Evolutionary conservation across 2,888 invertebrate species (phyloP).

Genomic region (Pasiphila rectangulata): DNA sequence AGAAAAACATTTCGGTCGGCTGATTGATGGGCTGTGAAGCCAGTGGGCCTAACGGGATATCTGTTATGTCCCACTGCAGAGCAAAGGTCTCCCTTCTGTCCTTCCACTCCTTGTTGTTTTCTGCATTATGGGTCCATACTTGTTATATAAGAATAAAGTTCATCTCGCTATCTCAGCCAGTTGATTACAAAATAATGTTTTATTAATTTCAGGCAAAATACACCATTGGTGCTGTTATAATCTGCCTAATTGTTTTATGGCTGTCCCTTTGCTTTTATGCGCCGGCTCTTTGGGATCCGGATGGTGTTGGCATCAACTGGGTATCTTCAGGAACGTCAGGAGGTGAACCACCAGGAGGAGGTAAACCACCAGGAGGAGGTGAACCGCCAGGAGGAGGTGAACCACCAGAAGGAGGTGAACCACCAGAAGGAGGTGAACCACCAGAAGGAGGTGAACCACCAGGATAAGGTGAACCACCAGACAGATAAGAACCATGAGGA

Average conservation of each 20-base stretch:
- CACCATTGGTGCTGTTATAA: constrained; percentile 37
- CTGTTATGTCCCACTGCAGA: no score
- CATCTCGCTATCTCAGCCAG: no score
- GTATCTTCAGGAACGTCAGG: neutral
- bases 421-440: neutral
- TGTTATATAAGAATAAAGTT: no score
- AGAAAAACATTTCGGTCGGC: no score
- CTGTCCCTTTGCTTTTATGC: constrained; percentile 23
- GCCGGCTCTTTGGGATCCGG: constrained; percentile 30
- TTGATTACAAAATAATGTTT: neutral
- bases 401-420: neutral
- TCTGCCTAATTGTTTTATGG: constrained; percentile 40
- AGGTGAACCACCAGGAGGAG: neutral
- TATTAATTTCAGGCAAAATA: constrained; percentile 40
- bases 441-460: neutral
- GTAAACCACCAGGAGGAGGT: neutral
- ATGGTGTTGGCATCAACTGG: neutral
- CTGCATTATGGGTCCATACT: no score
- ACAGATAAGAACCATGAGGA: no score
- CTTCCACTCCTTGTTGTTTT: no score
- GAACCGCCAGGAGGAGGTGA: neutral
- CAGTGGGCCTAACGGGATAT: no score
- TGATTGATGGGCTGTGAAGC: no score
- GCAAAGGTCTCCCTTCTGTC: no score
- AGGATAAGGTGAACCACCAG: neutral